Percentiles rank a stretch among this genome's conserved stretches.
Evolutionary conservation across 2,888 invertebrate species (phyloP).

Genomic region (Lysandra bellargus): DNA sequence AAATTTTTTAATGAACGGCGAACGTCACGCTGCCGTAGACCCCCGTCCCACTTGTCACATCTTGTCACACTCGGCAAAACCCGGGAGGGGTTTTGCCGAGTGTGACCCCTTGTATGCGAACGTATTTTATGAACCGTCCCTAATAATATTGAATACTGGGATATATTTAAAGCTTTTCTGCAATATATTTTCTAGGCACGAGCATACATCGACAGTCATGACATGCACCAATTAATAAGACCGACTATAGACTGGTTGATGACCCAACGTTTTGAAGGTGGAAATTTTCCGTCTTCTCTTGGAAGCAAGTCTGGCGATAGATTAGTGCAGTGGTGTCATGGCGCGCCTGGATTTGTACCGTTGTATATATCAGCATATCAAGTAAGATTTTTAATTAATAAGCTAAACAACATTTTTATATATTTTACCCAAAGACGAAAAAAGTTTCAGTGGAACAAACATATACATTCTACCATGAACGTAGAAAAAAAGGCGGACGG

Average conservation of each 20-base stretch:
- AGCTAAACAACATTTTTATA: neutral
- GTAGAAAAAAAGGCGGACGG: no score
- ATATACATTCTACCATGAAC: no score
- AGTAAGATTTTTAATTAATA: slow-evolving; percentile 60
- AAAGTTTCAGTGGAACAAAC: no score
- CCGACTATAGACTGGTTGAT: slow-evolving; percentile 84
- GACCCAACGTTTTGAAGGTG: slow-evolving; percentile 79
- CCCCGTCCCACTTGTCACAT: no score
- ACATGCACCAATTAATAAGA: slow-evolving; percentile 80
- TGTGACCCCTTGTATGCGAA: no score
- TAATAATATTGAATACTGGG: no score
- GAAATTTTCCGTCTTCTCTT: slow-evolving; percentile 89
- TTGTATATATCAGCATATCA: slow-evolving; percentile 84
- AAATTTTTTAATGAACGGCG: no score
- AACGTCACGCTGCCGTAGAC: no score
- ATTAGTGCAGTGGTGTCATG: slow-evolving; percentile 96
- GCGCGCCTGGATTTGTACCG: slow-evolving; percentile 92
- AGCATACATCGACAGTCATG: slow-evolving; percentile 76
- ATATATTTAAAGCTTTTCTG: neutral
- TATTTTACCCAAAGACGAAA: no score
- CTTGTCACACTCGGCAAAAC: no score
- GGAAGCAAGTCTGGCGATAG: slow-evolving; percentile 84
- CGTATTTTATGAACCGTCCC: no score
- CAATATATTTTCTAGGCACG: slow-evolving; percentile 68
- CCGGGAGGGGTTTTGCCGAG: no score